Conservation (phyloP, 2,113 vertebrate species). For the Isurus oxyrinchus region DNA sequence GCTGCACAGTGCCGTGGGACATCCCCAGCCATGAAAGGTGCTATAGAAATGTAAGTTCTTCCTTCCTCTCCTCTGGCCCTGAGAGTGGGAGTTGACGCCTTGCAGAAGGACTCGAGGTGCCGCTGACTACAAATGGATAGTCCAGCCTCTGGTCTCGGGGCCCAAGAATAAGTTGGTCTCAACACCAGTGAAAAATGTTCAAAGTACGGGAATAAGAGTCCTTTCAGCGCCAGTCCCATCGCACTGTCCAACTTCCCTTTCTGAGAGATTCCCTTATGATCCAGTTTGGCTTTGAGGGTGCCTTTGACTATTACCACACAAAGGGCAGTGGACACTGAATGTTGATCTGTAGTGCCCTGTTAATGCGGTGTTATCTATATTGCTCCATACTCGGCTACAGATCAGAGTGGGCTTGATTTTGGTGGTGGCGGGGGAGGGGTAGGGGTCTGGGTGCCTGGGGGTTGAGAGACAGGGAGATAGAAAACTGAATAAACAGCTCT, state of each 20-base stretch:
- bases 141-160: not conserved
- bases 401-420: not conserved
- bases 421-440: not conserved
- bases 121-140: not conserved
- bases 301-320: not conserved
- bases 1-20: not conserved
- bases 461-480: not conserved
- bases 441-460: rapidly evolving
- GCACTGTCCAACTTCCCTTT: not conserved
- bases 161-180: not conserved
- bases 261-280: not conserved
- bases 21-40: not conserved
- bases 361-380: not conserved
- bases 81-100: not conserved
- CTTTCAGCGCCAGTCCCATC: not conserved
- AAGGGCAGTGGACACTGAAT: not conserved
- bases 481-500: constrained; percentile 8
- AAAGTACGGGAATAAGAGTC: not conserved
- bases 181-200: not conserved
- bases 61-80: not conserved
- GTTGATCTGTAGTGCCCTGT: not conserved
- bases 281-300: not conserved
- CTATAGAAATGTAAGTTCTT: not conserved
- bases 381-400: not conserved
- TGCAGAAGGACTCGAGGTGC: not conserved